phyloP scores from a whole-genome alignment of 2,797 vertebrate genomes.

The Sebastes matsubarae region DNA sequence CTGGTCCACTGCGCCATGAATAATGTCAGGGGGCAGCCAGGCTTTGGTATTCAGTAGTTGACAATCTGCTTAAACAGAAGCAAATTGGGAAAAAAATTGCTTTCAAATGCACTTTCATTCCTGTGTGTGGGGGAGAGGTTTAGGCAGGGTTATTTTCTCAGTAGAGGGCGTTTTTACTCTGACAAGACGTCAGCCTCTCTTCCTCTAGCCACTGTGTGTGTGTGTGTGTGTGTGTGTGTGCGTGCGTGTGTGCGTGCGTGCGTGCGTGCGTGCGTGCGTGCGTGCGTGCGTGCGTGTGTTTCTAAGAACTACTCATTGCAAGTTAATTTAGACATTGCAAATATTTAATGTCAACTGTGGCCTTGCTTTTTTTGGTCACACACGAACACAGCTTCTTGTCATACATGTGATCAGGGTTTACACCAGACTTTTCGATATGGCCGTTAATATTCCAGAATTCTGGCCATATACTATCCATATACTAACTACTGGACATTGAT shows the following conservation, averaged over 20 bases:
- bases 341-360: background rate
- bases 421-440: no score
- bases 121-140: constrained; percentile 53
- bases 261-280: background rate
- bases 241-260: background rate
- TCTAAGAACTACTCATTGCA: background rate
- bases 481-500: no score
- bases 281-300: background rate
- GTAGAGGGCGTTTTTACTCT: constrained; percentile 52
- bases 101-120: constrained; percentile 73
- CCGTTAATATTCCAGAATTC: no score
- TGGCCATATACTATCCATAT: no score
- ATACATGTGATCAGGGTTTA: background rate
- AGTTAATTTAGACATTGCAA: background rate
- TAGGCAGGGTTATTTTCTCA: constrained; percentile 70
- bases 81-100: constrained; percentile 79
- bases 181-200: constrained; percentile 54
- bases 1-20: constrained; percentile 58
- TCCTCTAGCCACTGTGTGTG: constrained; percentile 7
- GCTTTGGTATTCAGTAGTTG: constrained; percentile 75
- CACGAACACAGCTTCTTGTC: background rate
- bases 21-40: constrained; percentile 66
- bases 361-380: background rate
- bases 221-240: background rate
- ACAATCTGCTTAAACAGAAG: constrained; percentile 78